phyloP scores from a whole-genome alignment of 2,888 invertebrate genomes.

The Galeruca laticollis region DNA sequence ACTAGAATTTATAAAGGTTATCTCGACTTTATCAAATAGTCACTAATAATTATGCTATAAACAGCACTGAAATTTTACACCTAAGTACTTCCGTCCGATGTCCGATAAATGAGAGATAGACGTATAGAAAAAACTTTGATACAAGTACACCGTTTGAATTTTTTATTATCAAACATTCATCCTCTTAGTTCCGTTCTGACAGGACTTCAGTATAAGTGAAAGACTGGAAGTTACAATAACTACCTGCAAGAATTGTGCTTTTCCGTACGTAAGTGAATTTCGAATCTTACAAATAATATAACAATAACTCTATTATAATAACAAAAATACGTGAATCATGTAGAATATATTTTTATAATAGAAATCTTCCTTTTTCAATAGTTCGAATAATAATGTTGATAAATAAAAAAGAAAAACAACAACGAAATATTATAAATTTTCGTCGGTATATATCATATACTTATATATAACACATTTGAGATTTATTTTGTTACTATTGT shows the following conservation, averaged over 20 bases:
- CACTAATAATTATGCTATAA: conserved; percentile 39
- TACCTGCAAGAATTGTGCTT: neutral
- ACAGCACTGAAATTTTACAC: conserved; percentile 39
- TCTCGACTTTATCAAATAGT: conserved; percentile 14
- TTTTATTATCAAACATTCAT: conserved; percentile 14
- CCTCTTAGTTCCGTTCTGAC: neutral
- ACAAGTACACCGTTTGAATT: conserved; percentile 16
- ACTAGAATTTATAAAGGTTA: neutral
- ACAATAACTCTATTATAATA: no score
- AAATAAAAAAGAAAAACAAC: no score
- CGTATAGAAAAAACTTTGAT: conserved; percentile 18
- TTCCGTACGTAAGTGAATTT: neutral
- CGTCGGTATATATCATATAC: no score
- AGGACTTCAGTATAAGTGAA: conserved; percentile 6
- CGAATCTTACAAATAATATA: neutral
- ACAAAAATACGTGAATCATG: no score
- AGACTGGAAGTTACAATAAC: neutral
- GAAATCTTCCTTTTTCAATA: no score
- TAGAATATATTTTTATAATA: no score
- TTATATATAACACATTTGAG: no score
- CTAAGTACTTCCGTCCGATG: conserved; percentile 43
- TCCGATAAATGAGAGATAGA: conserved; percentile 17
- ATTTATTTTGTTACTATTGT: no score
- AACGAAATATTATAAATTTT: no score
- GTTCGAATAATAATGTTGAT: no score